phyloP scores from a whole-genome alignment of 2,797 vertebrate genomes.

The Hippopotamyrus pictus region DNA sequence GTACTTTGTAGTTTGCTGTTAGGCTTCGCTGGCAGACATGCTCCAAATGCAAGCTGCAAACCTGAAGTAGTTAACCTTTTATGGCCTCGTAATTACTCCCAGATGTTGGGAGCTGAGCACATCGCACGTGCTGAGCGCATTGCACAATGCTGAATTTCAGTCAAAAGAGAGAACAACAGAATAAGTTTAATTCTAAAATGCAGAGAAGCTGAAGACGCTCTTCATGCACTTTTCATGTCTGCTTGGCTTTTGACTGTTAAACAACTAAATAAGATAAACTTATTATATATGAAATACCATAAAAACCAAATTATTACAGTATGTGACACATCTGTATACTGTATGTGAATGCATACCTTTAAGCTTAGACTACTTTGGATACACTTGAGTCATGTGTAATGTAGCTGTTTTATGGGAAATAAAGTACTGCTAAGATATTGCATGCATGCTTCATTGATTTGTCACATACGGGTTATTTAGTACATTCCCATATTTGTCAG shows the following conservation, averaged over 20 bases:
- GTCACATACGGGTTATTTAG: not conserved
- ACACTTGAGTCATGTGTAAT: not conserved
- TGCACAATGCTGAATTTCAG: conserved; percentile 10
- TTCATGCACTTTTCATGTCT: not conserved
- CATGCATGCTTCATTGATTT: not conserved
- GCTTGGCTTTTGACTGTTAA: not conserved
- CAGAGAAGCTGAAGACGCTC: not conserved
- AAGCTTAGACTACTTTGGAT: not conserved
- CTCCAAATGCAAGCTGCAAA: not conserved
- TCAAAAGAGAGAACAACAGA: not conserved
- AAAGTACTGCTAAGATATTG: not conserved
- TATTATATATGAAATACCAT: not conserved
- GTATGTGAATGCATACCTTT: not conserved
- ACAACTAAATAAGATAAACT: not conserved
- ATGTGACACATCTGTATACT: not conserved
- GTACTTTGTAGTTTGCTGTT: not conserved
- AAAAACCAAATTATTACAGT: not conserved
- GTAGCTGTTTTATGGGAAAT: not conserved
- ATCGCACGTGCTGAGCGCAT: not conserved
- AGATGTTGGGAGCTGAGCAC: conserved; percentile 43
- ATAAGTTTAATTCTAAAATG: not conserved
- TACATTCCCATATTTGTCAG: not conserved
- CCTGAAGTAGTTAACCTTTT: conserved; percentile 49
- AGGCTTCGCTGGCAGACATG: not conserved
- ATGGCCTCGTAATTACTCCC: conserved; percentile 49